Evolutionary conservation across 2,113 vertebrate genomes (phyloP).

Genomic region (Odontophorus gujanensis): DNA sequence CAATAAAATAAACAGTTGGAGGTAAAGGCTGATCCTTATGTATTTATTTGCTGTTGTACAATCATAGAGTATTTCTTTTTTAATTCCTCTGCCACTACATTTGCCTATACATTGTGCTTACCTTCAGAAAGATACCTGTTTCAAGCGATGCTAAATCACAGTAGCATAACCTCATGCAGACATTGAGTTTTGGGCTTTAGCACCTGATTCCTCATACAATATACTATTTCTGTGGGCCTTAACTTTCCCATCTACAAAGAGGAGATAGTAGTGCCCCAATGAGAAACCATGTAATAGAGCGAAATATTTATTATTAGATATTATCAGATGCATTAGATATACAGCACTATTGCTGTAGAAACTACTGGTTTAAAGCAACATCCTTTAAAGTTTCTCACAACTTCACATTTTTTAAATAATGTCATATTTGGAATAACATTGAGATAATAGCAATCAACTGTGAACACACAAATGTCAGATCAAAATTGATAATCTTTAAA

Average conservation of each 20-base stretch:
- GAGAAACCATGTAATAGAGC: not conserved
- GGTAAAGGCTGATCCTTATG: not conserved
- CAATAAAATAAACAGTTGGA: not conserved
- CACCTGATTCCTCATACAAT: not conserved
- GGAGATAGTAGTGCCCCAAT: not conserved
- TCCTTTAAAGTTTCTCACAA: not conserved
- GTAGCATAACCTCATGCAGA: not conserved
- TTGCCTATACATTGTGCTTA: not conserved
- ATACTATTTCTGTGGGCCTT: not conserved
- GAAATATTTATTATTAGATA: not conserved
- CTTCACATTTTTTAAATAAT: not conserved
- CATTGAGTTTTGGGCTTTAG: not conserved
- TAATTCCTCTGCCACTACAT: not conserved
- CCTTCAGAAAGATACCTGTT: not conserved
- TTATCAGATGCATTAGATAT: not conserved
- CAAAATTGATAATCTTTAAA: not conserved
- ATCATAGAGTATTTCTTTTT: not conserved
- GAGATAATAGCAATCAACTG: not conserved
- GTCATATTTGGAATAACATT: not conserved
- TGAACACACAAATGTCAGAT: rapidly evolving
- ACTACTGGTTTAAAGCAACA: not conserved
- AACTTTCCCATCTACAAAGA: not conserved
- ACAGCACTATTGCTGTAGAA: not conserved
- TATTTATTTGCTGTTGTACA: not conserved
- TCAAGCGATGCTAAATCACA: not conserved